Base-by-base conservation (phyloP, 2,888 invertebrate genomes). In the Rhingia rostrata region DNA sequence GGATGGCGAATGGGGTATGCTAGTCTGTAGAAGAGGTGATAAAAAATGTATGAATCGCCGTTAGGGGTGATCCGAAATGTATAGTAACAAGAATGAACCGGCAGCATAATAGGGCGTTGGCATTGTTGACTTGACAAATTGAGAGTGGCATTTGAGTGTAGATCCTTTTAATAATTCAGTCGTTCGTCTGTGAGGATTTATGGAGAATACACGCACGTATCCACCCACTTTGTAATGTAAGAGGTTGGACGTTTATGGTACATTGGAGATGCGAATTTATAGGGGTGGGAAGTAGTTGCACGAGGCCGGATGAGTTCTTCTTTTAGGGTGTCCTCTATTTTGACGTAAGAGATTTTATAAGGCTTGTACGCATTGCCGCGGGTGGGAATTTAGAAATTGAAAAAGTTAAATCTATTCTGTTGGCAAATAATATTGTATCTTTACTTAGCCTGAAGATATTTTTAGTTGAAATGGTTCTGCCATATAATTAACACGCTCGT, bases 121-220 rank as follows among this genome's bases (percentile, higher is more conserved):
- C 22, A 22, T 84, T 84, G 84, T 84, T 84, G 84, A 84, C 80
- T 84, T 84, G 84, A 84, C 84, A 84, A 84, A 84, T 84, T 80
- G 84, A 80, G 84, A 80, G 74, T 80, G 80, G 80, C 84, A 70
- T 74, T 69, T 64, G 47, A 39, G 74, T 22, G 22, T 37, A 66
- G 74, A 80, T 80, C 70, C 60, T 66, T 12, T 80, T 70, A 84
- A 84, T 84, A 84, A 84, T 84, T 80, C 69, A 84, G 60, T 69
- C 70, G 66, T 74, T 80, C 80, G 74, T 75, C 74, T 69, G 58
- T 45, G 39, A 75, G 66, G 70, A 75, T 73, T 79, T 83, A 49
- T 60, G 64, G 74, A 6, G 61, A 22, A 22, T 22, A 22, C 35
- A 47, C 53, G 39, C 41, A 41, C 32, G 22, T 66, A 7, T 33